Evolutionary conservation across 2,113 vertebrate genomes (phyloP).

Genomic region (Stomatorhinus ivindoensis): DNA sequence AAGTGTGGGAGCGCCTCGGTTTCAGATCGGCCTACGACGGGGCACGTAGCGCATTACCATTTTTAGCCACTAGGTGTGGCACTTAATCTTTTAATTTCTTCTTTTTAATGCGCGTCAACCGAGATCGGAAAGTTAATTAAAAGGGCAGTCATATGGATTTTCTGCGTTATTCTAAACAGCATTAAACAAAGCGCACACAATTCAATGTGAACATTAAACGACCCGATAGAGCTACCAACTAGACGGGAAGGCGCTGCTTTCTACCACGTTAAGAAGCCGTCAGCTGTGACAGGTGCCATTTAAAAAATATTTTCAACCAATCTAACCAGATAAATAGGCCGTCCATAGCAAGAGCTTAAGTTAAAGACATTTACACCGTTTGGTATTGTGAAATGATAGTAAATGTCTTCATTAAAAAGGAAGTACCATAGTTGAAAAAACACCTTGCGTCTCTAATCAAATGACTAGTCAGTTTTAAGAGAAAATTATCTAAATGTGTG

Average conservation of each 20-base stretch:
- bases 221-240: neutral
- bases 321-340: neutral
- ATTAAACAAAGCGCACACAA: neutral
- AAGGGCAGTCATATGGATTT: neutral
- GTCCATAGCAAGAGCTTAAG: neutral
- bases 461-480: neutral
- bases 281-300: neutral
- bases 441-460: neutral
- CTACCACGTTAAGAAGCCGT: neutral
- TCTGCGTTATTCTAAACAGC: neutral
- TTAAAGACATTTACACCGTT: neutral
- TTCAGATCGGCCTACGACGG: neutral
- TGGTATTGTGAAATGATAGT: neutral
- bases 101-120: conserved; percentile 29
- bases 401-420: neutral
- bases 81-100: conserved; percentile 68
- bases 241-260: neutral
- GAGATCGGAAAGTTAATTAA: neutral
- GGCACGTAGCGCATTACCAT: conserved; percentile 50
- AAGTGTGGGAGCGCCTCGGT: neutral
- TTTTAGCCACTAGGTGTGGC: conserved; percentile 72
- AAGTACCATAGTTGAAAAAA: neutral
- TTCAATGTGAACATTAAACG: neutral
- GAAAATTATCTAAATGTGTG: neutral
- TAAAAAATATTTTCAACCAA: neutral